Base-by-base conservation (phyloP, 2,888 invertebrate genomes). In the Mythimna pallens region DNA sequence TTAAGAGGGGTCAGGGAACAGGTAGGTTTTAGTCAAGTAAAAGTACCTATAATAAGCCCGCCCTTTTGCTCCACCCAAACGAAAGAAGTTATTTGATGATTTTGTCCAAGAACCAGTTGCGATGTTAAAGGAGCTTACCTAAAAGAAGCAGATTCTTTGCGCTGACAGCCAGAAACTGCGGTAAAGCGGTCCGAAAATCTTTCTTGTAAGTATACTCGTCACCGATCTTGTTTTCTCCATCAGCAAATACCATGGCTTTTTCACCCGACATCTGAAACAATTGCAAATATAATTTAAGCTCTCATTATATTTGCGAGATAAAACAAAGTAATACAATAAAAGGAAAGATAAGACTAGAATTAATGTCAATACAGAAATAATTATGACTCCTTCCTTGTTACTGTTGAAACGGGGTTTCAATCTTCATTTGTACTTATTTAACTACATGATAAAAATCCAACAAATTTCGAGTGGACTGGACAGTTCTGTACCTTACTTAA, bases 121-220 rank as follows among this genome's bases (percentile, higher is more conserved):
- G 20, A 58, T 30, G 17, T 57, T 17, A 58, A 40, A 50, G 1
- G 2, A 17, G 70, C 92, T 94, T 93, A 97, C 97, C 97, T 83
- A 98, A 93, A 52, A 98, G 96, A 54, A 98, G 94, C 73, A 98
- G 95, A 93, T 98, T 98, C 93, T 98, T 98, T 30, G 98, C 98
- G 86, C 97, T 97, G 43, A 98, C 98, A n/a, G 98, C 98, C 82
- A 98, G 90, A 82, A 98, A 96, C 94, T 98, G 98, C 3, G 98
- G 98, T 63, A 97, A 89, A 0, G 97, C 97, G n/a, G 96, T 96
- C 54, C 95, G 93, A 77, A 97, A 96, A 86, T 96, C 94, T 83
- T 94, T 95, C 73, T 90, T 90, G 83, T 96, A 96, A 25, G 86
- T 89, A 67, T 94, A 93, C 65, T 93, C 83, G 64, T 78, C 70